Evolutionary conservation across 2,888 invertebrate genomes (phyloP).

Genomic region (Melanargia galathea): DNA sequence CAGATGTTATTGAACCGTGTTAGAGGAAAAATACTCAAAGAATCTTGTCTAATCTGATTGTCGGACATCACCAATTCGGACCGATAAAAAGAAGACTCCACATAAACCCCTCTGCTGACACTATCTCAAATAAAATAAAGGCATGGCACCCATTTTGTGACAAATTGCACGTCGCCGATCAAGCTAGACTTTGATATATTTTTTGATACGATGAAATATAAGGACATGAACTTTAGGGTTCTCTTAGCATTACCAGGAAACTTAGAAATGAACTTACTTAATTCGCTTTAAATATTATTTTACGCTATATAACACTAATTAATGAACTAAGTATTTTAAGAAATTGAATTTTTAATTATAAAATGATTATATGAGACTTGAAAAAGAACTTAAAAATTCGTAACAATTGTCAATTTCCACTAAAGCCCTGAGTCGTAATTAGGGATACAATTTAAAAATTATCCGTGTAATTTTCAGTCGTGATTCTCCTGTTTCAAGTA

Average conservation of each 20-base stretch:
- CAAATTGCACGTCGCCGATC: slow-evolving; percentile 29
- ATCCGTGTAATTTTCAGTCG: too few relatives aligned
- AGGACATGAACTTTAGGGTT: slow-evolving; percentile 13
- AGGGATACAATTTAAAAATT: too few relatives aligned
- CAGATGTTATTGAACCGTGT: neutral
- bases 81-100: slow-evolving; percentile 4
- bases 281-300: neutral
- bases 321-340: too few relatives aligned
- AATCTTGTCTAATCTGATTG: slow-evolving; percentile 3
- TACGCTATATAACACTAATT: too few relatives aligned
- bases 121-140: slow-evolving; percentile 28
- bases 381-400: too few relatives aligned
- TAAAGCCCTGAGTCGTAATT: too few relatives aligned
- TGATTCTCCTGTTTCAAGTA: too few relatives aligned
- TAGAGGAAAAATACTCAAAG: slow-evolving; percentile 2
- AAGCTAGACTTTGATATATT: slow-evolving; percentile 30
- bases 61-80: slow-evolving; percentile 6
- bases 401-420: too few relatives aligned
- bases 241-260: slow-evolving; percentile 14
- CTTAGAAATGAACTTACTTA: neutral
- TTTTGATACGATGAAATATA: slow-evolving; percentile 29
- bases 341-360: too few relatives aligned
- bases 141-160: slow-evolving; percentile 23
- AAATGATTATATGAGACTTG: too few relatives aligned
- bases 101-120: slow-evolving; percentile 17